Conservation (phyloP, 2,113 vertebrate species). For the Ancistrus triradiatus region DNA sequence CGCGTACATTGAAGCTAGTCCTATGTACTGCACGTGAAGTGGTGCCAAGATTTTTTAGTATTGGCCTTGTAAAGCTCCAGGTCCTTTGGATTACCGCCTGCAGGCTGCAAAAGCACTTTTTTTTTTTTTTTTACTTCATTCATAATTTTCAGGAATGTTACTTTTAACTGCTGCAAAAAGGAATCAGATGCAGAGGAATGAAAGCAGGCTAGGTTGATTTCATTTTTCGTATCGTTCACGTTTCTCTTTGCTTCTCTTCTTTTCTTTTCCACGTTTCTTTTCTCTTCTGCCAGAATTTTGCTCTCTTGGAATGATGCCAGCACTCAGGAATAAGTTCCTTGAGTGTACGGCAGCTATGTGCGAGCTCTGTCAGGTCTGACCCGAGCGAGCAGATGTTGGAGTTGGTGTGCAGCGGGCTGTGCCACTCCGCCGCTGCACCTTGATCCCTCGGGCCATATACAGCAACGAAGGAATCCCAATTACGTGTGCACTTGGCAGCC, state of each 20-base stretch:
- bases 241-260: too few relatives aligned
- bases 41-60: not conserved
- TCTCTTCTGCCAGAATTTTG: not conserved
- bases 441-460: not conserved
- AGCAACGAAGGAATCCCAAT: not conserved
- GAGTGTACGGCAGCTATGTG: not conserved
- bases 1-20: too few relatives aligned
- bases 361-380: not conserved
- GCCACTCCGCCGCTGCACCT: not conserved
- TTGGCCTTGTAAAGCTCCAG: not conserved
- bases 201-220: not conserved
- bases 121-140: rapidly evolving
- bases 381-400: not conserved
- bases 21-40: not conserved
- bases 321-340: too few relatives aligned
- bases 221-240: not conserved
- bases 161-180: not conserved
- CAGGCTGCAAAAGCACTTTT: not conserved
- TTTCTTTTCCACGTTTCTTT: too few relatives aligned
- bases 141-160: not conserved
- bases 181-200: not conserved
- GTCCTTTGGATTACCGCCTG: not conserved
- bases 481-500: not conserved
- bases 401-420: not conserved
- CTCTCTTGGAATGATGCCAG: too few relatives aligned